Percentiles rank a stretch among this genome's conserved stretches.
Evolutionary conservation across 2,888 invertebrate species (phyloP).

Genomic region (Aphodius sticticus): DNA sequence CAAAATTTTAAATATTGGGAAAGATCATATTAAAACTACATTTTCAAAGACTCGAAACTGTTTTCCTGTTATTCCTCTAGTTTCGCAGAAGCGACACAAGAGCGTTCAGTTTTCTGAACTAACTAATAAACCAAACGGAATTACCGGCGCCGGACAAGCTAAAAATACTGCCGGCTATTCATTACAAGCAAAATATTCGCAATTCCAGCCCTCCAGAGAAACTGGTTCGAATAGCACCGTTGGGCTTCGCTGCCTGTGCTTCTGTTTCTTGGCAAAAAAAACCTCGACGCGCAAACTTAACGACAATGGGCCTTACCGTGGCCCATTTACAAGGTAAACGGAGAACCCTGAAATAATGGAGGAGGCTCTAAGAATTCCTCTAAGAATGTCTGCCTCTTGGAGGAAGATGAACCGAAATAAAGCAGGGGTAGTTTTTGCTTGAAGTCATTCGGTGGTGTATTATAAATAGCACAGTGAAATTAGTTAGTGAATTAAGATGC

Average conservation of each 20-base stretch:
- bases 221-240: not conserved
- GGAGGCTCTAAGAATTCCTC: not conserved
- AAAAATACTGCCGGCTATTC: not conserved
- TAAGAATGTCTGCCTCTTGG: not conserved
- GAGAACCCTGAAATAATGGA: not conserved
- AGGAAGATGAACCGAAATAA: not conserved
- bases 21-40: no score
- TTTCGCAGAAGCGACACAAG: not conserved
- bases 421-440: not conserved
- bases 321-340: not conserved
- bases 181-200: not conserved
- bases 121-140: not conserved
- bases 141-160: not conserved
- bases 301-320: constrained; percentile 4
- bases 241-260: not conserved
- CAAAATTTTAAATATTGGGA: no score
- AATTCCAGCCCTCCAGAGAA: not conserved
- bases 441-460: not conserved
- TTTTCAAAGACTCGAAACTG: no score
- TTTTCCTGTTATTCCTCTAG: no score
- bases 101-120: not conserved
- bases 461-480: no score
- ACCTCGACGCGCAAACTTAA: not conserved
- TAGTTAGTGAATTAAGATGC: no score
- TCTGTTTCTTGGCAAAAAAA: not conserved